Evolutionary conservation across 2,113 vertebrate species (phyloP).

Genomic region (Bubo scandiacus): DNA sequence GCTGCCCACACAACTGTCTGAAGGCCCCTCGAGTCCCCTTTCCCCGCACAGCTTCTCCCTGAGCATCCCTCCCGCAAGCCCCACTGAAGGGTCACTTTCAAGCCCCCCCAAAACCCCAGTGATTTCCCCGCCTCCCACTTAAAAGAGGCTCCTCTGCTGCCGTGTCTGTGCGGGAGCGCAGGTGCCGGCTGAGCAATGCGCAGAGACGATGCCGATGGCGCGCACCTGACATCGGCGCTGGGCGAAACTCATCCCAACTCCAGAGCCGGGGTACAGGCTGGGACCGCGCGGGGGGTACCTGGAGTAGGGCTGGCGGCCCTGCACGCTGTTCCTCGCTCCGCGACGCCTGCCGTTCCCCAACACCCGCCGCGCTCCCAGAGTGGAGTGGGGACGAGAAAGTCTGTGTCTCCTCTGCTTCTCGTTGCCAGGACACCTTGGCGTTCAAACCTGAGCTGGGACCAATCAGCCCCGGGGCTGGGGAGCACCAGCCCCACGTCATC

Average conservation of each 20-base stretch:
- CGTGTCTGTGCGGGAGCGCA: accelerated
- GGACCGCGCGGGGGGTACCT: background rate
- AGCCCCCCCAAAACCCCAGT: accelerated
- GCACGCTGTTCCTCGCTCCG: background rate
- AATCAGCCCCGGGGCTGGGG: constrained; percentile 55
- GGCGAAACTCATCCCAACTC: background rate
- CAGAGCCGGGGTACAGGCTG: accelerated
- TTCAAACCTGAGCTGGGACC: constrained; percentile 67
- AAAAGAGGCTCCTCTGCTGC: accelerated
- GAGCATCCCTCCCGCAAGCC: background rate
- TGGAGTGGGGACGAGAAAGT: background rate
- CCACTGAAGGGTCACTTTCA: background rate
- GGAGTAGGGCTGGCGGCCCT: background rate
- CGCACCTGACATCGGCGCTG: accelerated
- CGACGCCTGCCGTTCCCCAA: background rate
- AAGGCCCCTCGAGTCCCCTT: no score
- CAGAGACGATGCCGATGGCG: accelerated
- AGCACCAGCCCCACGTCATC: constrained; percentile 43
- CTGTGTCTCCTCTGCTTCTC: constrained; percentile 27
- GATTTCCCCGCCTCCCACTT: accelerated
- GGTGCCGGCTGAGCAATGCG: accelerated
- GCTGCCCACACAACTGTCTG: background rate
- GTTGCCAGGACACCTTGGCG: constrained; percentile 71
- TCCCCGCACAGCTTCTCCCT: background rate
- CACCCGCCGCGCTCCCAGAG: background rate